Conservation (phyloP, 2,797 vertebrate species). For the Gallirallus australis region DNA sequence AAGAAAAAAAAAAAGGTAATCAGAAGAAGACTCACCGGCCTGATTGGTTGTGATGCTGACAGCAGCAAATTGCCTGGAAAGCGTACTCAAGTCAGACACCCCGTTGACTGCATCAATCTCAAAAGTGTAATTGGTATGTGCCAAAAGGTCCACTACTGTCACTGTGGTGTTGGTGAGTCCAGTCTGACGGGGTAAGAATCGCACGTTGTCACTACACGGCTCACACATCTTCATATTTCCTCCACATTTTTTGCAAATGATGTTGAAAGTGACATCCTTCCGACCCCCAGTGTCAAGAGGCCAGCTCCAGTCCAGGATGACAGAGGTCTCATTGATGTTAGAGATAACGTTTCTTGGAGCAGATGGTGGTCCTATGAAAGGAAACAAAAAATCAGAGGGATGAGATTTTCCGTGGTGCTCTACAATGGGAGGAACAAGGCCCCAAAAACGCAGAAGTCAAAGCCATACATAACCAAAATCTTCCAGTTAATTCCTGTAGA, state of each 20-base stretch:
- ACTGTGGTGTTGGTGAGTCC: slow-evolving; percentile 94
- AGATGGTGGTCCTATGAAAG: slow-evolving; percentile 89
- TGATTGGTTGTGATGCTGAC: slow-evolving; percentile 98
- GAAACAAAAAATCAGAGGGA: slow-evolving; percentile 47
- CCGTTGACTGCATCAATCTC: slow-evolving; percentile 94
- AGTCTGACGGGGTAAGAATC: slow-evolving; percentile 89
- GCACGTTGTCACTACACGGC: slow-evolving; percentile 88
- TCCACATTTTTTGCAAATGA: slow-evolving; percentile 93
- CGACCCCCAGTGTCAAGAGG: slow-evolving; percentile 93
- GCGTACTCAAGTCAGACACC: slow-evolving; percentile 86
- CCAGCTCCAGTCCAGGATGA: slow-evolving; percentile 98
- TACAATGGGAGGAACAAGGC: neutral
- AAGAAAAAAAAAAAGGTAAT: neutral
- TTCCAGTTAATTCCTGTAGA: slow-evolving; percentile 32
- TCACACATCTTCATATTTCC: slow-evolving; percentile 82
- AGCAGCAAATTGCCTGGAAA: slow-evolving; percentile 89
- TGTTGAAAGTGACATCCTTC: slow-evolving; percentile 92
- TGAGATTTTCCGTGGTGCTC: slow-evolving; percentile 9
- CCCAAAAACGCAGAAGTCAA: neutral
- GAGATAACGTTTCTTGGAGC: slow-evolving; percentile 96
- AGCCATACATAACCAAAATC: slow-evolving; percentile 5
- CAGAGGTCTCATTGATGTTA: slow-evolving; percentile 97
- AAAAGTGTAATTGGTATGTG: slow-evolving; percentile 98
- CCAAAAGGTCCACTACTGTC: slow-evolving; percentile 93
- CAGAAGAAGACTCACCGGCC: slow-evolving; percentile 87